phyloP scores from a whole-genome alignment of 1,140 invertebrate genomes.

The Gryon sp. region DNA sequence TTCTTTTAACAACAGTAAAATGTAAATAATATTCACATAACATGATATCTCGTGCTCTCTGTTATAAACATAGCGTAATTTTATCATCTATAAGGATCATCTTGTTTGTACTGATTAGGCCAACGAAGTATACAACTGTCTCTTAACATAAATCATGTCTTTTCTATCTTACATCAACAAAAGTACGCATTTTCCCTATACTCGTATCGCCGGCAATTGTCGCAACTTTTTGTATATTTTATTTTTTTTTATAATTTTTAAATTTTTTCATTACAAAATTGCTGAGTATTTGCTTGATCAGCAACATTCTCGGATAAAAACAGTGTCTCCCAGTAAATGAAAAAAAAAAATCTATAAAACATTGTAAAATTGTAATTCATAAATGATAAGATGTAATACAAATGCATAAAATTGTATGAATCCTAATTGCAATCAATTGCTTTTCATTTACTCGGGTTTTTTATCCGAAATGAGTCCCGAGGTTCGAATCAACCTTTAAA shows the following conservation, averaged over 20 bases:
- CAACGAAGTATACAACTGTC: slow-evolving; percentile 67
- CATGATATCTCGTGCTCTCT: slow-evolving; percentile 56
- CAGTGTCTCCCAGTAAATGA: too few species aligned
- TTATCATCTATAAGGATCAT: slow-evolving; percentile 68
- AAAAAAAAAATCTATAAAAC: too few species aligned
- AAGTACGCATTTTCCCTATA: slow-evolving; percentile 45
- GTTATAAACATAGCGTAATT: slow-evolving; percentile 57
- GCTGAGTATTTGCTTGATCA: slow-evolving; percentile 44
- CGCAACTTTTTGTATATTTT: not conserved
- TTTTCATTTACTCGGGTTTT: too few species aligned
- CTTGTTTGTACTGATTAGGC: slow-evolving; percentile 76
- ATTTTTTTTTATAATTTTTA: too few species aligned
- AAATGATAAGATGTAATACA: too few species aligned
- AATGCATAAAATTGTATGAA: too few species aligned
- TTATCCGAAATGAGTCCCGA: slow-evolving; percentile 11
- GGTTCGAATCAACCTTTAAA: slow-evolving; percentile 4
- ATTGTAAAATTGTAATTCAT: too few species aligned
- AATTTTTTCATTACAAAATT: slow-evolving; percentile 6
- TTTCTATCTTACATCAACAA: slow-evolving; percentile 58
- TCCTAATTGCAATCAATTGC: too few species aligned
- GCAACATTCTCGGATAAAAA: slow-evolving; percentile 1
- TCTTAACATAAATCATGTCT: slow-evolving; percentile 27
- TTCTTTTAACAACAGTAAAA: slow-evolving; percentile 74
- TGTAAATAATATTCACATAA: slow-evolving; percentile 71
- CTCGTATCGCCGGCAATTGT: not conserved